Evolutionary conservation across 37 sponge, comb jelly and placozoan species (phyloP).

Genomic region (Mnemiopsis leidyi): DNA sequence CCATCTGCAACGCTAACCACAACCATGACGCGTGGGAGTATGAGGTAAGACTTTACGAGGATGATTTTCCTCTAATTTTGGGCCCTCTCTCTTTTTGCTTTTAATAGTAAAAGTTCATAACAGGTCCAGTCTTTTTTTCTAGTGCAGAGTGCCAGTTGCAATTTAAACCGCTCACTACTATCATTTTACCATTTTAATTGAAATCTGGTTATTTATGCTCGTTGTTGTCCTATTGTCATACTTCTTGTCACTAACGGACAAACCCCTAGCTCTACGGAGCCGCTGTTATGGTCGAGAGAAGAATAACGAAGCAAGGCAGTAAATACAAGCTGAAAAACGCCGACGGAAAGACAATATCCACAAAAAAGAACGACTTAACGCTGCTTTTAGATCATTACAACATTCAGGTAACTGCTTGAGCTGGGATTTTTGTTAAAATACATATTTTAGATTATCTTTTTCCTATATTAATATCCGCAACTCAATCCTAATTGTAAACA

Average conservation of each 20-base stretch:
- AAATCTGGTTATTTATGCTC: no score
- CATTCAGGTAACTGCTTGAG: constrained; percentile 73
- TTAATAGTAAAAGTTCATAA: no score
- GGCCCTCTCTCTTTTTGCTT: no score
- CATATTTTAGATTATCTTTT: not conserved
- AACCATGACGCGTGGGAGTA: constrained; percentile 25
- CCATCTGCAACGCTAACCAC: constrained; percentile 38
- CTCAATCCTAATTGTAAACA: no score
- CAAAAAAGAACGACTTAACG: constrained; percentile 85
- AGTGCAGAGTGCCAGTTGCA: no score
- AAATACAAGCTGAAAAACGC: constrained; percentile 79
- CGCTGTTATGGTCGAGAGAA: constrained; percentile 73
- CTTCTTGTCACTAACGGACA: no score
- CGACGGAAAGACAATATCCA: constrained; percentile 74
- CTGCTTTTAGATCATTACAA: constrained; percentile 84
- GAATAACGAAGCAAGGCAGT: constrained; percentile 75
- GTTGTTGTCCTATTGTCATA: no score
- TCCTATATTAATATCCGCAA: not conserved
- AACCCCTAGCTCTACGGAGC: constrained; percentile 74
- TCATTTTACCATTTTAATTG: no score
- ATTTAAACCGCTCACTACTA: no score
- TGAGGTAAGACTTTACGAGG: not conserved
- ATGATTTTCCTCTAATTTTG: not conserved
- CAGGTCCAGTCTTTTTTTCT: no score
- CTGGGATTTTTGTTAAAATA: not conserved